Base-by-base conservation (phyloP, 2,888 invertebrate genomes). In the Spodoptera littoralis region DNA sequence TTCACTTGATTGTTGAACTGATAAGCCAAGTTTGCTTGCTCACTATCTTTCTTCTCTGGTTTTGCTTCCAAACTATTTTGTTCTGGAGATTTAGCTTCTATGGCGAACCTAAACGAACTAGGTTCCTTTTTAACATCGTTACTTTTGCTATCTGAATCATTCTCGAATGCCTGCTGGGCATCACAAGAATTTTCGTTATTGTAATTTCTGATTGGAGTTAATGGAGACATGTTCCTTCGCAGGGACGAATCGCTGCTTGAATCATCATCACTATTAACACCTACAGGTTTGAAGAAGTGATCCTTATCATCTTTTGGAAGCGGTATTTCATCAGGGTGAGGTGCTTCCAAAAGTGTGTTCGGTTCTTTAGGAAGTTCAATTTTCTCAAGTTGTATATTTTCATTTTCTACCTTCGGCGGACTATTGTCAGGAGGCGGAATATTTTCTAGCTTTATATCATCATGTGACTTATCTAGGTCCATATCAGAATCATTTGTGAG, bases 121-220 rank as follows among this genome's bases (percentile, higher is more conserved):
- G 92, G 91, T 70, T 90, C 90, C 80, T 89, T 89, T 57, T 85
- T 89, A 2, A 36, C 36, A 36, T 87, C 90, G 48, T 87, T 86
- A 54, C 67, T 82, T 80, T 89, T 91, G 46, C 82, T 84, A 44
- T 81, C 81, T 11, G 87, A 85, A 70, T 90, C 88, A 69, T 91
- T 88, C 68, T 94, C 94, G 58, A 93, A 95, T 1, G 88, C 94
- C 79, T 93, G 94, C 72, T 94, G 94, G 2, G 94, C 94, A 53
- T 95, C 94, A 76, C 89, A 93, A 0, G 94, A 95, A 61, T 95
- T 94, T 74, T 94, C 94, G 73, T 93, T 93, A 69, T 92, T 92
- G 44, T 89, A 94, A 79, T 93, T 94, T 56, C 94, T 87, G 45
- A 95, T 92, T 9, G 94, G 94, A 5, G 94, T 95, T 36, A 95